Base-by-base conservation (phyloP, 2,888 invertebrate species). In the Clostera curtula region DNA sequence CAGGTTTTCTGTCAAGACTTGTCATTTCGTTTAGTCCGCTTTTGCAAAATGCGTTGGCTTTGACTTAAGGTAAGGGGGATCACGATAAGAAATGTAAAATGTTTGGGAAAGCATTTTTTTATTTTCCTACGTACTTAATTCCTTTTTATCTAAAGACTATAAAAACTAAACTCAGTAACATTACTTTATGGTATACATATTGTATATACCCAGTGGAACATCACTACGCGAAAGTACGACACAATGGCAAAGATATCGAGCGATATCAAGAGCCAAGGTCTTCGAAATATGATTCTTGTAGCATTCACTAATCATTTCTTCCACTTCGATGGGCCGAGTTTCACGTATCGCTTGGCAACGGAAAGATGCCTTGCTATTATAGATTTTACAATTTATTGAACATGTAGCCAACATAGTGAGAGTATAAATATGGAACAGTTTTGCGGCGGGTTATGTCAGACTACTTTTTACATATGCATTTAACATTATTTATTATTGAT, bases 281-380 rank as follows among this genome's bases (percentile, higher is more conserved):
- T 48, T 43, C 32, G 47, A 39, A 45, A 48, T 42, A 46, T 38
- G 36, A 43, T 36, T 34, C 29, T 24, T 32, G 23, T 24, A 24
- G 2, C 71, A 58, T 65, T 58, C 62, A 54, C 58, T 75, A 73
- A 76, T 76, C 73, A 72, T 59, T 64, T 51, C 62, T 75, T 72
- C 71, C 75, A 56, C 64, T 36, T 56, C 64, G 59, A 35, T 54
- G 70, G 36, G 36, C 62, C 42, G 47, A 43, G 67, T 60, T 69
- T 68, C 68, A 72, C 73, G 71, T 72, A 69, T 68, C 69, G 55
- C 56, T 72, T 61, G 57, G 42, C 56, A 55, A 48, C 50, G 53
- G 55, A 57, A 62, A 58, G 57, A 55, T 54, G 56, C 34, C 40
- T 9, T 9, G 21, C 12, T 27, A 31, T 29, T 41, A 43, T 40